phyloP scores from a whole-genome alignment of 2,888 invertebrate genomes.

The Hedya salicella region DNA sequence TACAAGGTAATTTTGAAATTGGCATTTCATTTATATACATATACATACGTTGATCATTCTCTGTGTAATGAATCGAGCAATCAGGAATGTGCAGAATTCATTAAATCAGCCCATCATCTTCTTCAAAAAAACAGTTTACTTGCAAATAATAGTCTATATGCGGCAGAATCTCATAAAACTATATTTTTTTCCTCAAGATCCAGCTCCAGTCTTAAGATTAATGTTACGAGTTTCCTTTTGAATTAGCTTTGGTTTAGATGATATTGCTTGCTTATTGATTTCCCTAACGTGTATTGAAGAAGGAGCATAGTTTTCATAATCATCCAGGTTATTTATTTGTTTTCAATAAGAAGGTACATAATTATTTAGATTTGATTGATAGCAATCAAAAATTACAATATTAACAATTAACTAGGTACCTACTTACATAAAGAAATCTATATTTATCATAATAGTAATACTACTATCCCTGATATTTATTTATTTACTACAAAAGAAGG shows the following conservation, averaged over 20 bases:
- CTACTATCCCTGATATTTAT: too few relatives aligned
- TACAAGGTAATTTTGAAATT: neutral
- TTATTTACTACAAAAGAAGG: too few relatives aligned
- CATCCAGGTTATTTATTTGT: too few relatives aligned
- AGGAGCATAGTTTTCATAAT: too few relatives aligned
- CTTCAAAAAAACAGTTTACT: conserved; percentile 6
- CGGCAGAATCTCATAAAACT: neutral
- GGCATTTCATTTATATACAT: neutral
- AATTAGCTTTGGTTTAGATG: neutral
- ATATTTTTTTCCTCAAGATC: conserved; percentile 18
- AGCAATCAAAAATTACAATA: too few relatives aligned
- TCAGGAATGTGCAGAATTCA: too few relatives aligned
- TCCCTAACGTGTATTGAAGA: neutral
- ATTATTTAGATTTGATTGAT: too few relatives aligned
- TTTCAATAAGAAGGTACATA: too few relatives aligned
- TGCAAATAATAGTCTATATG: neutral
- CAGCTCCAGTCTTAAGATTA: neutral
- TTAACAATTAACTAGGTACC: too few relatives aligned
- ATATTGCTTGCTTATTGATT: neutral
- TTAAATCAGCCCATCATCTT: neutral
- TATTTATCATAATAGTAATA: too few relatives aligned
- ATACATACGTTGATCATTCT: neutral
- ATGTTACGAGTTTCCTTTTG: neutral
- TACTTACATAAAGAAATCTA: too few relatives aligned
- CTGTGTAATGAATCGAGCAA: neutral